A percentile compares a stretch with the other conserved stretches of the same genome.
Evolutionary conservation across 2,888 invertebrate genomes (phyloP).

Genomic region (Neoascia interrupta): DNA sequence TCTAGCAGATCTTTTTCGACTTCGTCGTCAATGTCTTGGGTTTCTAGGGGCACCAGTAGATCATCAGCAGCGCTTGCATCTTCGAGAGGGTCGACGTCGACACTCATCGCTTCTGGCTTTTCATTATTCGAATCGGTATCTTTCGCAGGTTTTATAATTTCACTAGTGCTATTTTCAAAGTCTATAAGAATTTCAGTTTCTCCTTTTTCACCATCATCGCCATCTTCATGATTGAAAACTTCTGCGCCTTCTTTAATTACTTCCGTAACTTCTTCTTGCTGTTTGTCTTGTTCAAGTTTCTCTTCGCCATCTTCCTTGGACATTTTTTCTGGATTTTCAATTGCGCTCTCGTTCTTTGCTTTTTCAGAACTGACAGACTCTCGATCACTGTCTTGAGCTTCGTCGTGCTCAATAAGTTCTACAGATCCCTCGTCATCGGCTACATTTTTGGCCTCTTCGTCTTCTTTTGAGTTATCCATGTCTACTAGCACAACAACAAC

Average conservation of each 20-base stretch:
- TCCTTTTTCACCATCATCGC: neutral
- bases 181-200: conserved; percentile 6
- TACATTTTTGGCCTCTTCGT: conserved; percentile 38
- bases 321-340: no score
- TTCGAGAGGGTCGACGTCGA: conserved; percentile 13
- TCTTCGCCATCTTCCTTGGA: conserved; percentile 6
- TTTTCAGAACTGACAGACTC: no score
- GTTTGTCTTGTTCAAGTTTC: neutral
- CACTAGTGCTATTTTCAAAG: conserved; percentile 8
- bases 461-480: conserved; percentile 66
- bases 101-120: neutral
- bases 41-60: conserved; percentile 2
- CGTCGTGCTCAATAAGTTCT: conserved; percentile 39
- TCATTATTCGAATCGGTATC: neutral
- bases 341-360: no score
- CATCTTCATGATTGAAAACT: neutral
- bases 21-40: neutral
- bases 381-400: conserved; percentile 14
- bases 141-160: neutral
- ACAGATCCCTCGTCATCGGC: conserved; percentile 24
- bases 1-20: no score
- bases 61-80: conserved; percentile 3
- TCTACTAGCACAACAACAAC: conserved; percentile 65
- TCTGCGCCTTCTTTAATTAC: conserved; percentile 19
- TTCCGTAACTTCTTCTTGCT: conserved; percentile 5